phyloP scores from a whole-genome alignment of 2,113 vertebrate genomes.

The Nycticebus coucang region DNA sequence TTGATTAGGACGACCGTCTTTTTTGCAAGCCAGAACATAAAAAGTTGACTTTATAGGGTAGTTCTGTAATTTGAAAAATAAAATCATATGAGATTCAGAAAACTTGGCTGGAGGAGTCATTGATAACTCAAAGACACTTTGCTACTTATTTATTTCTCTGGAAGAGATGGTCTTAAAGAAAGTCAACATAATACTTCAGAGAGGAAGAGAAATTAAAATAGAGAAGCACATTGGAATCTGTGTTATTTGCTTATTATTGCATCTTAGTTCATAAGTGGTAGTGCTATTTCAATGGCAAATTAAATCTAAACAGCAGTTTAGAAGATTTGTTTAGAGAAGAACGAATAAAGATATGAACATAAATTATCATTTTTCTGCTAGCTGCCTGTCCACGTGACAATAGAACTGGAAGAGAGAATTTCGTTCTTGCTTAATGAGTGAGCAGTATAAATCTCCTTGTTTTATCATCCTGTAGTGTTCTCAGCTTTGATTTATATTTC shows the following conservation, averaged over 20 bases:
- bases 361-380: neutral
- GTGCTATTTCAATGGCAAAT: neutral
- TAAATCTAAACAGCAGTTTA: conserved; percentile 5
- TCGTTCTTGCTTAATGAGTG: too few species aligned
- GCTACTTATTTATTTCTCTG: neutral
- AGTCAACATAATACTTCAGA: neutral
- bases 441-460: neutral
- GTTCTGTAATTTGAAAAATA: neutral
- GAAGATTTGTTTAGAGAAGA: neutral
- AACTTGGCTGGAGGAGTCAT: neutral
- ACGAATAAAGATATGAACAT: neutral
- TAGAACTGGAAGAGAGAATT: neutral
- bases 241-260: neutral
- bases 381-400: neutral
- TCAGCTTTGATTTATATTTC: neutral
- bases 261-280: neutral
- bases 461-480: neutral
- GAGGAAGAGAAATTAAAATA: neutral
- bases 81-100: neutral
- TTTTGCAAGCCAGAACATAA: too few species aligned
- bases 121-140: neutral
- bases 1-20: too few species aligned
- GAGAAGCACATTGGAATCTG: rapidly evolving
- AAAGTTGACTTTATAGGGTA: neutral
- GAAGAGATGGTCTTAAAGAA: neutral